Evolutionary conservation across 1,140 invertebrate genomes (phyloP), one percentile per base, ranked within the genome.

Genomic region (Parasteatoda tepidariorum): DNA sequence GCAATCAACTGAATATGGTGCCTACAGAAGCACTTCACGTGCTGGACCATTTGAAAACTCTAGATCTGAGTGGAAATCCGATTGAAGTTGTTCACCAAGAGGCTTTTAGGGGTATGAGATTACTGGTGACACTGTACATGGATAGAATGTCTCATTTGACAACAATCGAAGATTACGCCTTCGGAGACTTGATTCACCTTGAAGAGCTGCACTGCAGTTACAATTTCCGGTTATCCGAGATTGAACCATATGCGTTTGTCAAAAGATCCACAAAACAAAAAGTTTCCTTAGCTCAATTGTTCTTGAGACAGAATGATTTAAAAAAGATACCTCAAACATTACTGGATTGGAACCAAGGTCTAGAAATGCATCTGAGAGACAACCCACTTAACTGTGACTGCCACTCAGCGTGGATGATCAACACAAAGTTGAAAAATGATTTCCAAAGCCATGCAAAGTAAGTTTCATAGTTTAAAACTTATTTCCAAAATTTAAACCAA

Each of bases 301-400:
- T 68, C 28, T 41, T 84, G 6, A 70, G 68, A 15, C 64, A 73
- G 34, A 84, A 84, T 22, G 5, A 11, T 1, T 22, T 84, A 31
- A 34, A 15, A 24, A 74, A 55, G 18, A 22, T 84, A 1, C 54
- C 66, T 4, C 18, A 79, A 54, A 31, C 4, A 2, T 38, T 84
- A 18, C 28, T 84, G 34, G 33, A 73, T 30, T 84, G 83, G 83
- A 67, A 79, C 15, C 13, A 33, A 5, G 41, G 59, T 7, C 38
- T 79, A 1, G 48, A 75, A 48, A 18, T 85, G 34, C 84, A 86
- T 64, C 26, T 86, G 13, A 38, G 41, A 13, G 84, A 78, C 11
- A 86, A 86, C 61, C 84, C 86, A 11, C 70, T 84, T 62, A 7
- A 70, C 13, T 86, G 86, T 59, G 84, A 85, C 28, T 86, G 86